phyloP scores from a whole-genome alignment of 2,888 invertebrate species.

The Diploptera punctata region DNA sequence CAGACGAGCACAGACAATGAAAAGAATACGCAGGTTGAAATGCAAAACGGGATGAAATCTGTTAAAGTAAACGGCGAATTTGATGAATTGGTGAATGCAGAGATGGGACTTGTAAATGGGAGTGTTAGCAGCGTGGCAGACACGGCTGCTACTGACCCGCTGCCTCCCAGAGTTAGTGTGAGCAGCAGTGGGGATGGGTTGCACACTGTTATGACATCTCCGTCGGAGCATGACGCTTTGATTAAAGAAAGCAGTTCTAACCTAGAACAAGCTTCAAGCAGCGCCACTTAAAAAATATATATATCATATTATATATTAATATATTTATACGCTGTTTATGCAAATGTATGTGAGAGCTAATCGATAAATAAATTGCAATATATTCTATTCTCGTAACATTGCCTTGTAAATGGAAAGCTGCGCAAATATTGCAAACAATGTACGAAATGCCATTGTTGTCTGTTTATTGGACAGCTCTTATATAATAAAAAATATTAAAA shows the following conservation, averaged over 20 bases:
- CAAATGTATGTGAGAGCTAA: conserved; percentile 5
- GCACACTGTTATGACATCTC: conserved; percentile 56
- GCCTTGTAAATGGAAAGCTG: conserved; percentile 4
- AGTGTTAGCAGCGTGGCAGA: conserved; percentile 10
- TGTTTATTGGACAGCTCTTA: conserved; percentile 1
- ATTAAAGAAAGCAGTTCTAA: conserved; percentile 49
- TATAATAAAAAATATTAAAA: neutral
- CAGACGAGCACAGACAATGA: conserved; percentile 25
- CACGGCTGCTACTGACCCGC: neutral
- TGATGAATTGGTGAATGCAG: conserved; percentile 3
- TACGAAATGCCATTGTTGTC: neutral
- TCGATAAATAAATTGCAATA: neutral
- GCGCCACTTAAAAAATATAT: neutral
- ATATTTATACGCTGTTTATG: neutral
- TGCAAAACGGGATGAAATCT: conserved; percentile 25
- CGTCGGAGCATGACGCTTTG: conserved; percentile 64
- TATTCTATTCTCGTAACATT: neutral
- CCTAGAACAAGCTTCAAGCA: neutral
- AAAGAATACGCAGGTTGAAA: conserved; percentile 17
- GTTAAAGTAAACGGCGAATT: neutral
- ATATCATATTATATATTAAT: neutral
- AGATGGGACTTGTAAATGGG: conserved; percentile 14
- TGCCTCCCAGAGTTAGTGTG: conserved; percentile 19
- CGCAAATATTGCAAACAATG: neutral
- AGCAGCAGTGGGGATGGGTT: conserved; percentile 31